Base-by-base conservation (phyloP, 2,113 vertebrate genomes). In the Seriola quinqueradiata region DNA sequence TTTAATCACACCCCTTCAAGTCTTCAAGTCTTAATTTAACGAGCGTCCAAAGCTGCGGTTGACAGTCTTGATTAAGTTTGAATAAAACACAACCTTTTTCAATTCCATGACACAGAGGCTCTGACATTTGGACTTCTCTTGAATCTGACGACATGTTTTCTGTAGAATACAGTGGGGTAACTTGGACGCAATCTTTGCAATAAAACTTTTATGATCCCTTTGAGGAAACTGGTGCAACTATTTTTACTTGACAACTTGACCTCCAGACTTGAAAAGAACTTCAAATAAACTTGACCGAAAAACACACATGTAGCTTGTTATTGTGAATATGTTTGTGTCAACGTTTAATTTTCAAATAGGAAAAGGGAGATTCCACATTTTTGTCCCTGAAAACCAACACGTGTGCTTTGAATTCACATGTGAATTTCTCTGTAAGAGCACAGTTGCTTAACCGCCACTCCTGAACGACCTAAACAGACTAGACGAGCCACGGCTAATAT, bases 401-500 rank as follows among this genome's bases (percentile, higher is more conserved):
- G 2, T 75, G 65, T 38, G n/a, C 44, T 54, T 36, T 75, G 3
- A 10, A 19, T 58, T 17, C 13, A 2, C 75, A 82, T 79, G 81
- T 61, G 72, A 82, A 57, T 69, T 63, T 64, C 64, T 68, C 14
- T 9, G 55, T 0, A 4, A 16, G 19, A 64, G n/a, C 14, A 5
- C 8, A 2, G 55, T 79, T 73, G 65, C 78, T 57, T 10, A 64
- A 69, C 66, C 0, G 66, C 13, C 2, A 11, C 14, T 2, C 28
- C n/a, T 11, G 55, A n/a, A 10, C 8, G 13, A n/a, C 50, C 36
- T 10, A 17, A 71, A 17, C 1, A 4, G 42, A 71, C 14, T 4
- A 34, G 57, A 70, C 36, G 1, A 42, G 74, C 58, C 64, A 3
- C 14, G 14, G 86, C 60, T 90, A 88, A 91, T 91, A 55, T 89